A percentile compares a stretch with the other conserved stretches of the same genome.
These are phyloP conservation scores for Grantiella picta DNA, from an alignment of 2,113 vertebrate genomes.

Conservation along the genomic window DNA sequence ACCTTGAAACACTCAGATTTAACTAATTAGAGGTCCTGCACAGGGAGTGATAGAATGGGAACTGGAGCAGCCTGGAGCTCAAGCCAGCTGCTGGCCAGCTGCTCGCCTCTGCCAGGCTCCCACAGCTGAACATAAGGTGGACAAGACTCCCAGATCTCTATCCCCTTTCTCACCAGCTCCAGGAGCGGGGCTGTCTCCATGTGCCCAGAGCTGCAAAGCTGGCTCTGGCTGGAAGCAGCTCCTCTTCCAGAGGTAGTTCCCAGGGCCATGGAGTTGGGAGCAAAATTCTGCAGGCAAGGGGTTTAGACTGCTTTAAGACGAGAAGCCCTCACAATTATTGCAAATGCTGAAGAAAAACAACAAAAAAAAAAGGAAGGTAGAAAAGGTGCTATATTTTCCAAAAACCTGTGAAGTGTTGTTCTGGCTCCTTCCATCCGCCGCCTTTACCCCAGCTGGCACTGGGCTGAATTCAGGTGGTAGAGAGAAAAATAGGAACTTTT, in stretches of 20 bases:
- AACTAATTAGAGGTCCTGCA: neutral
- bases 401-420: neutral
- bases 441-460: neutral
- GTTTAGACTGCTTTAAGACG: neutral
- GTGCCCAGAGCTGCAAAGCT: neutral
- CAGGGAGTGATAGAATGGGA: neutral
- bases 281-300: neutral
- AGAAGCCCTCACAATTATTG: neutral
- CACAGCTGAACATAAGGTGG: neutral
- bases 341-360: neutral
- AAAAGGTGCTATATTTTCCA: neutral
- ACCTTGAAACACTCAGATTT: neutral
- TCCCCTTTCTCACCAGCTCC: neutral
- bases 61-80: accelerated
- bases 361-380: neutral
- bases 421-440: neutral
- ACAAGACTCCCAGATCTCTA: neutral
- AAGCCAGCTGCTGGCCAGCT: neutral
- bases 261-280: neutral
- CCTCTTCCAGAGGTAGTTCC: neutral
- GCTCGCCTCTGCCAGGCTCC: neutral
- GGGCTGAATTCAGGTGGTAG: neutral
- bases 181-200: neutral
- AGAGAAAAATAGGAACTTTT: neutral
- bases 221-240: neutral